Base-by-base conservation (phyloP, 1,140 invertebrate genomes). In the Anastrepha obliqua region DNA sequence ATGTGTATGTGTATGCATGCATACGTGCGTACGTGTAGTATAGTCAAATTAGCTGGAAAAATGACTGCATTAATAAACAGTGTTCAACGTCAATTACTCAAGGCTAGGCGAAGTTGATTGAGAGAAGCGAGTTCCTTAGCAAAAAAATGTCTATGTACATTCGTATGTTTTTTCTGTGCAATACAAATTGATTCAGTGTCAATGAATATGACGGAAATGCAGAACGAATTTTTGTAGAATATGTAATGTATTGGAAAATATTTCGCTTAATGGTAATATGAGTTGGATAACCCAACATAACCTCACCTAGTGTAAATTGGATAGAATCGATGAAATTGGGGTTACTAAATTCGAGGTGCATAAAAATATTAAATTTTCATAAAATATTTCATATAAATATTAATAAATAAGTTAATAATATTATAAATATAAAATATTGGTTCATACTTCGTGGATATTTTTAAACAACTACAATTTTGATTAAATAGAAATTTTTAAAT, bases 31-130 rank as follows among this genome's bases (percentile, higher is more conserved):
- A 20, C 55, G 74, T 81, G 9, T 81, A 13, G n/a, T 74, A 7
- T 20, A 58, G 74, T 55, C 74, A 81, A 81, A 81, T 81, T 55
- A 81, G 17, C 51, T 81, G 74, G 74, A 81, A 81, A 81, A 81
- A 29, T 81, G 17, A 81, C 17, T 78, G 17, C 51, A 81, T 81
- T 81, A 81, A 81, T 81, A 11, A 81, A 55, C 20, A 55, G 7
- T 55, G 9, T 55, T 55, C 47, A 55, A 81, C 74, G 74, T 81
- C 74, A 51, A 81, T 81, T 81, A 81, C 8, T 55, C 74, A 81
- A 81, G 74, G 74, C 55, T 81, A 81, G 74, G 20, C 47, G 5
- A 51, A 81, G 51, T 81, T 81, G 74, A 58, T 81, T 81, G 74
- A 47, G 70, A 47, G 6, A 29, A 74, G 13, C n/a, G 9, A 29